Evolutionary conservation across 2,888 invertebrate species (phyloP), one percentile per base, ranked within the genome.

Genomic region (Cyaniris semiargus): DNA sequence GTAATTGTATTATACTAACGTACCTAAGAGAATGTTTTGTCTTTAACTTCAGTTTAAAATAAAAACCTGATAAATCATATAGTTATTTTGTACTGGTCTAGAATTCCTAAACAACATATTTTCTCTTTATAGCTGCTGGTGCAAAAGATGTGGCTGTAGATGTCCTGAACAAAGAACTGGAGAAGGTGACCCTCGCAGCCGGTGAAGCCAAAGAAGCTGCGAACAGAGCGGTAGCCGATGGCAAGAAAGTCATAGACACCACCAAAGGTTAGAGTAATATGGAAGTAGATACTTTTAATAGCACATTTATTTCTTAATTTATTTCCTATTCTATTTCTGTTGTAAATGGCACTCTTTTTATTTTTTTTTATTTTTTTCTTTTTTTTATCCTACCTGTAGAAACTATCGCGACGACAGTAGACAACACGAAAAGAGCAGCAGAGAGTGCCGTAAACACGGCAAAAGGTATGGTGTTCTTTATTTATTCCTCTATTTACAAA

Each of bases 71-170:
- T 2, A 27, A 27, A 27, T n/a, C n/a, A n/a, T n/a, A n/a, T n/a
- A n/a, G n/a, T n/a, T n/a, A n/a, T n/a, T n/a, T n/a, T n/a, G n/a
- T n/a, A n/a, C n/a, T n/a, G n/a, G n/a, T n/a, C 53, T 53, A 5
- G 18, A 53, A 18, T 18, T 18, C 18, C 53, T 53, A 66, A 66
- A 27, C 15, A 27, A 27, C 27, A 5, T 3, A 13, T 66, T 27
- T 27, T 66, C 8, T 76, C 76, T 77, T 78, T 78, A 56, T 83
- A 94, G 94, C 93, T 13, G 84, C 87, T 58, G 88, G 90, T 78
- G 90, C 92, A 18, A 94, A 89, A 84, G 87, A 95, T 79, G 90
- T 94, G 0, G 94, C 95, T 70, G 92, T 94, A 80, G 95, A 95
- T 79, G 93, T 94, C 13, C 84, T 95, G 71, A 94, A 95, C 86